A percentile compares a stretch with the other conserved stretches of the same genome.
Conservation (phyloP, 1,140 invertebrate species). For the Laupala kohalensis region DNA sequence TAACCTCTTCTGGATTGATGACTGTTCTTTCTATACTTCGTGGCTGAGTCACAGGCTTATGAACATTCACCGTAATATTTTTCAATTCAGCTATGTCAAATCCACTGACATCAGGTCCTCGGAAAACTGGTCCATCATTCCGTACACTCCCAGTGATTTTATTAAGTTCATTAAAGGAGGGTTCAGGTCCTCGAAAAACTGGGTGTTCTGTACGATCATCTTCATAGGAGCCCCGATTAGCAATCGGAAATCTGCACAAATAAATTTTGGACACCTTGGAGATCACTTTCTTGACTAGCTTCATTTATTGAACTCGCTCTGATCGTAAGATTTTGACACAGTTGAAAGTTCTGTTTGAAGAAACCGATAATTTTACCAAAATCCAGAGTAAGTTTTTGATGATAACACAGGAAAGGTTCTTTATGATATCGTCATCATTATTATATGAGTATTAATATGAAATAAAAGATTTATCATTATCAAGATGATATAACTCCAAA, state of each 20-base stretch:
- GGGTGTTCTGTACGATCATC: constrained; percentile 2
- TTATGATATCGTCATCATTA: too few species aligned
- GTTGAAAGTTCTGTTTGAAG: too few species aligned
- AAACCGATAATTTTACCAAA: too few species aligned
- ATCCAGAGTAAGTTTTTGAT: too few species aligned
- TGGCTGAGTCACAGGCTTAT: neutral
- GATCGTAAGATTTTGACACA: too few species aligned
- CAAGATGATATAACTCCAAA: too few species aligned
- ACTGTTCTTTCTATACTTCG: neutral
- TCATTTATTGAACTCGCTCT: neutral
- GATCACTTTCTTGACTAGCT: neutral
- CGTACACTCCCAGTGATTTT: neutral
- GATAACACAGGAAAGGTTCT: too few species aligned
- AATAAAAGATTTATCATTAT: too few species aligned
- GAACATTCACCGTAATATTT: constrained; percentile 9
- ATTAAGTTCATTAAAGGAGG: neutral
- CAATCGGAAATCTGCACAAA: neutral
- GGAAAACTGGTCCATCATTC: constrained; percentile 4
- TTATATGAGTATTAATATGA: too few species aligned
- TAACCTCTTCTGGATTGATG: constrained; percentile 8
- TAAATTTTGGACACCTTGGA: neutral
- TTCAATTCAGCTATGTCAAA: constrained; percentile 11
- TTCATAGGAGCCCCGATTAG: neutral
- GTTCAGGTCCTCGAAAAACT: constrained; percentile 9
- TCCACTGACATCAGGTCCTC: constrained; percentile 6